Conservation (phyloP, 2,113 vertebrate species). For the Myodes glareolus region DNA sequence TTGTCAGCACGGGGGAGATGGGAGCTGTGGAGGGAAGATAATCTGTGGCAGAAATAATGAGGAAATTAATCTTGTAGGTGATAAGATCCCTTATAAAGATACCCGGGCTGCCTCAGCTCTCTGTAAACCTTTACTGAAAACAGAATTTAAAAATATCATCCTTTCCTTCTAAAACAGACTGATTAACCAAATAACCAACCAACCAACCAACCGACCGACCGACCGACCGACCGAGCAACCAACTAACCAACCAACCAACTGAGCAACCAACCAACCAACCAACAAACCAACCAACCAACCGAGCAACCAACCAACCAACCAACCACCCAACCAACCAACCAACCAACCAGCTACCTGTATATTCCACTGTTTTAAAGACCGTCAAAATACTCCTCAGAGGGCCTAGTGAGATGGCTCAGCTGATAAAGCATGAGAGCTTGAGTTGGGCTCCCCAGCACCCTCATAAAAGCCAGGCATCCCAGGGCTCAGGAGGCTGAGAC, state of each 20-base stretch:
- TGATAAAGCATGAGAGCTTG: neutral
- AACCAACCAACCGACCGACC: neutral
- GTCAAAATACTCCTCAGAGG: neutral
- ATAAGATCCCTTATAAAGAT: neutral
- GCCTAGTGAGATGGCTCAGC: neutral
- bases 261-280: neutral
- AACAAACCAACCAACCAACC: neutral
- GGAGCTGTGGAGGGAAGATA: neutral
- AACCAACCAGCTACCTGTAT: no score
- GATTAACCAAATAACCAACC: neutral
- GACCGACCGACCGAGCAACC: no score
- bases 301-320: neutral
- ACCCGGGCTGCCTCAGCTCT: neutral
- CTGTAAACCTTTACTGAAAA: neutral
- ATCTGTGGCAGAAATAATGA: neutral
- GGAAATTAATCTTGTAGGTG: conserved; percentile 24
- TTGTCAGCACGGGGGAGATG: neutral
- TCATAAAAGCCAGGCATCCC: neutral
- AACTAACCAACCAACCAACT: neutral
- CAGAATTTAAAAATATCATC: neutral
- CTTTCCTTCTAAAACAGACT: neutral
- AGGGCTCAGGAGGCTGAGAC: neutral
- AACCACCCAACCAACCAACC: no score
- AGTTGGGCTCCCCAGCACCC: neutral
- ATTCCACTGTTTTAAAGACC: neutral